A percentile compares a stretch with the other conserved stretches of the same genome.
These are phyloP conservation scores for Hymenopus coronatus DNA, from an alignment of 2,888 invertebrate genomes.

Conservation along the genomic window DNA sequence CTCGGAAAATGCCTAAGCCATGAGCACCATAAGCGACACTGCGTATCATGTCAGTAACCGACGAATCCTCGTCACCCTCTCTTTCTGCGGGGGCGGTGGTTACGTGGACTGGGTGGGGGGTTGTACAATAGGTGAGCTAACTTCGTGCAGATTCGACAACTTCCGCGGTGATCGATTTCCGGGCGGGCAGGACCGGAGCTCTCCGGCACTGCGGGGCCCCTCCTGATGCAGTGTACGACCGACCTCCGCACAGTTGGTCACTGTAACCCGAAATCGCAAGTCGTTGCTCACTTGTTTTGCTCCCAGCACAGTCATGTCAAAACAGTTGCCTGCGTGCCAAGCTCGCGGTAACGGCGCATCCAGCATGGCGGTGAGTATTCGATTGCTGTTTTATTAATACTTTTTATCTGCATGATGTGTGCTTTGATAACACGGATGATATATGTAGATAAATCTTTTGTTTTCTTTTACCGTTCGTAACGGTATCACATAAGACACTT, in stretches of 20 bases:
- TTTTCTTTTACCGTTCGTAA: too few relatives aligned
- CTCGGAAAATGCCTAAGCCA: neutral
- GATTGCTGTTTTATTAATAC: neutral
- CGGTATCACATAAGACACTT: too few relatives aligned
- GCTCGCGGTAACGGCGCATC: neutral
- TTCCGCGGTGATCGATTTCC: slow-evolving; percentile 19
- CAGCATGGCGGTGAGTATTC: neutral
- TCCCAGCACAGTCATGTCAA: neutral
- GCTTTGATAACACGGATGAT: too few relatives aligned
- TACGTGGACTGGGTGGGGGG: neutral
- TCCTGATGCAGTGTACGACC: neutral
- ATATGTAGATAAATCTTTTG: too few relatives aligned
- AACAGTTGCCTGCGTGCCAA: neutral
- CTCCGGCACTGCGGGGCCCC: neutral
- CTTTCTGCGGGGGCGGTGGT: neutral
- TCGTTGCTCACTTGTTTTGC: neutral
- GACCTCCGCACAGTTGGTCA: neutral
- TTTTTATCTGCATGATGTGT: too few relatives aligned
- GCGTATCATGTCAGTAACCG: neutral
- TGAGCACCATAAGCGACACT: neutral
- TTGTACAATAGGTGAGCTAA: neutral
- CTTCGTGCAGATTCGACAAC: slow-evolving; percentile 14
- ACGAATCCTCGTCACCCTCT: neutral
- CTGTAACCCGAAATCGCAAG: neutral
- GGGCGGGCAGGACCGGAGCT: slow-evolving; percentile 9